phyloP scores from a whole-genome alignment of 2,113 vertebrate genomes.

The Guaruba guarouba region DNA sequence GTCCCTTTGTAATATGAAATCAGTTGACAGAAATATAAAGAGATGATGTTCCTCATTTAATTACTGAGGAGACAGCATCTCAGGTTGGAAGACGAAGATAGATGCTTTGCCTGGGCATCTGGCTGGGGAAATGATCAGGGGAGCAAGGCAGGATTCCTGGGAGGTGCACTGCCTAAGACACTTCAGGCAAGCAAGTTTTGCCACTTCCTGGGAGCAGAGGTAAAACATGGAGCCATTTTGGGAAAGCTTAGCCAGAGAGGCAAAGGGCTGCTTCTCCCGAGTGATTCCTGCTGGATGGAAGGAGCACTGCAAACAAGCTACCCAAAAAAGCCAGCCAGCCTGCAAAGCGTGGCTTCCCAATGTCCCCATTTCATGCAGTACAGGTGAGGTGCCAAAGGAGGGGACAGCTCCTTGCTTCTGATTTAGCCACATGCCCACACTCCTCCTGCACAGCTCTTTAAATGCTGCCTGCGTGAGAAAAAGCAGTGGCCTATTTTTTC shows the following conservation, averaged over 20 bases:
- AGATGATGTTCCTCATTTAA: constrained; percentile 34
- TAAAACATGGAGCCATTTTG: background rate
- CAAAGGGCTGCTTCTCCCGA: background rate
- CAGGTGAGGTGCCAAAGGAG: constrained; percentile 42
- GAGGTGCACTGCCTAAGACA: background rate
- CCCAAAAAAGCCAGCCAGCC: background rate
- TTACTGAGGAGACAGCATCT: background rate
- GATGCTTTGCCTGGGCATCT: background rate
- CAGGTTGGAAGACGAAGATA: background rate
- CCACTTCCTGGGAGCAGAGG: background rate
- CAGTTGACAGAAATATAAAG: constrained; percentile 24
- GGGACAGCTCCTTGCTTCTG: background rate
- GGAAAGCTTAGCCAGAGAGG: background rate
- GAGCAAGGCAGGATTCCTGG: background rate
- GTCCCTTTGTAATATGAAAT: constrained; percentile 44
- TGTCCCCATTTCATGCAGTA: background rate
- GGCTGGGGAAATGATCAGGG: background rate
- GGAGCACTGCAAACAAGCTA: background rate
- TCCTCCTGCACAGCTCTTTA: constrained; percentile 47
- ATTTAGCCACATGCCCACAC: constrained; percentile 47
- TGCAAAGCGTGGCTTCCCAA: background rate
- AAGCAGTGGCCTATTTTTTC: constrained; percentile 45
- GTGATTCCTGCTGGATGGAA: background rate
- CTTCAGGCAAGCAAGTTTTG: background rate
- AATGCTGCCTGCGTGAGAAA: constrained; percentile 47